phyloP scores from a whole-genome alignment of 2,113 vertebrate genomes.

The Aspidoscelis tigris region DNA sequence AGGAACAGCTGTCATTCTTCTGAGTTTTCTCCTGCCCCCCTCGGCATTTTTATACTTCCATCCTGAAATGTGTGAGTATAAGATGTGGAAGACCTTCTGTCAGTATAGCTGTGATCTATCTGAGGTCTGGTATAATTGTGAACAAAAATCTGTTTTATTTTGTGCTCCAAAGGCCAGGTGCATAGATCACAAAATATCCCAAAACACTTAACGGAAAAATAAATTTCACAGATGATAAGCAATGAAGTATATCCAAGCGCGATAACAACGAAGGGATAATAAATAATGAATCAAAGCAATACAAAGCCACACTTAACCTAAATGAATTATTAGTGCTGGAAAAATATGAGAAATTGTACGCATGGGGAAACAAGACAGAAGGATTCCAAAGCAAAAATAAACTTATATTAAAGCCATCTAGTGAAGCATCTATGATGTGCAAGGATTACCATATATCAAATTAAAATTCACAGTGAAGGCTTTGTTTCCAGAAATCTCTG shows the following conservation, averaged over 20 bases:
- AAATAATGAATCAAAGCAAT: background rate
- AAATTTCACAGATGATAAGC: background rate
- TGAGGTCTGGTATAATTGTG: background rate
- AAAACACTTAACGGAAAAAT: background rate
- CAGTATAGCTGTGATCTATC: background rate
- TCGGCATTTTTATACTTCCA: background rate
- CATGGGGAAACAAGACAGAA: background rate
- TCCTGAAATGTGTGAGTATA: background rate
- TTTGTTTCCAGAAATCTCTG: too few species aligned
- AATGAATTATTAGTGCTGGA: background rate
- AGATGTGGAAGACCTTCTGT: background rate
- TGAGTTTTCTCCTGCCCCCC: background rate
- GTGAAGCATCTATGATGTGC: background rate
- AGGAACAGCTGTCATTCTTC: background rate
- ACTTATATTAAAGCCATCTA: background rate
- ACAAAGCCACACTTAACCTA: background rate
- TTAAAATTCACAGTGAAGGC: background rate
- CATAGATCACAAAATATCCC: background rate
- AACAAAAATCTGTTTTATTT: background rate
- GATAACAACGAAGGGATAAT: background rate
- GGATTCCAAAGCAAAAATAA: background rate
- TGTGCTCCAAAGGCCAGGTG: background rate
- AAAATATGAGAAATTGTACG: background rate
- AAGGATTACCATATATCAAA: background rate
- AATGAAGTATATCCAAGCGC: background rate